These are phyloP conservation scores for Actinia tenebrosa DNA, from an alignment of 64 coral and sea anemone genomes.

Conservation along the genomic window DNA sequence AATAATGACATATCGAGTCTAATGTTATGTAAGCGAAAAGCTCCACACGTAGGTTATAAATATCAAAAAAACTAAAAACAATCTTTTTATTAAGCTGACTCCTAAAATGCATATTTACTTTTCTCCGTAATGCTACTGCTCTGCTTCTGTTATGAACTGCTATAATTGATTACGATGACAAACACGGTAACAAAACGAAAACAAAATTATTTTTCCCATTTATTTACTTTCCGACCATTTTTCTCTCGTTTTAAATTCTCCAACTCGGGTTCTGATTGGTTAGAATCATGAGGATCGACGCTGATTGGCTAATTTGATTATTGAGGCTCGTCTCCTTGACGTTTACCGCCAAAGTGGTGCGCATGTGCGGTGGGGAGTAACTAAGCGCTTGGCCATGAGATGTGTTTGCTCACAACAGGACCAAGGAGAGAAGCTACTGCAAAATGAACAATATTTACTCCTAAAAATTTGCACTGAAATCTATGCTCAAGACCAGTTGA, in stretches of 20 bases:
- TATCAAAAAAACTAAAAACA: background rate
- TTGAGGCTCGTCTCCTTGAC: slow-evolving; percentile 15
- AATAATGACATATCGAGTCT: background rate
- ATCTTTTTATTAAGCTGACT: background rate
- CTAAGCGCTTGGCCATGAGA: slow-evolving; percentile 35
- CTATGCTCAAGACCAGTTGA: background rate
- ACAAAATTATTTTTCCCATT: background rate
- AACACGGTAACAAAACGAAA: background rate
- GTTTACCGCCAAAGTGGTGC: slow-evolving; percentile 42
- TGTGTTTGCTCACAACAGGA: slow-evolving; percentile 45
- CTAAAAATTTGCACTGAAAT: slow-evolving; percentile 13
- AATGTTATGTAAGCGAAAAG: background rate
- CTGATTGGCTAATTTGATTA: slow-evolving; percentile 11
- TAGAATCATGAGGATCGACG: background rate
- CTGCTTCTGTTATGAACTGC: background rate
- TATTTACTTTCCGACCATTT: slow-evolving; percentile 1
- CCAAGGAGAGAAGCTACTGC: background rate
- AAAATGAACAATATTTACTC: slow-evolving; percentile 46
- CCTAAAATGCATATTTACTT: background rate
- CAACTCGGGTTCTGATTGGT: slow-evolving; percentile 5
- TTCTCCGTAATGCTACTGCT: background rate
- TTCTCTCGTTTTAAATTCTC: background rate
- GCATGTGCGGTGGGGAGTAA: slow-evolving; percentile 50
- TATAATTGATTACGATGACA: background rate
- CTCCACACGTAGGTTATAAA: background rate